These are phyloP conservation scores for Crepidodera aurea DNA, from an alignment of 2,888 invertebrate genomes.

Conservation along the genomic window DNA sequence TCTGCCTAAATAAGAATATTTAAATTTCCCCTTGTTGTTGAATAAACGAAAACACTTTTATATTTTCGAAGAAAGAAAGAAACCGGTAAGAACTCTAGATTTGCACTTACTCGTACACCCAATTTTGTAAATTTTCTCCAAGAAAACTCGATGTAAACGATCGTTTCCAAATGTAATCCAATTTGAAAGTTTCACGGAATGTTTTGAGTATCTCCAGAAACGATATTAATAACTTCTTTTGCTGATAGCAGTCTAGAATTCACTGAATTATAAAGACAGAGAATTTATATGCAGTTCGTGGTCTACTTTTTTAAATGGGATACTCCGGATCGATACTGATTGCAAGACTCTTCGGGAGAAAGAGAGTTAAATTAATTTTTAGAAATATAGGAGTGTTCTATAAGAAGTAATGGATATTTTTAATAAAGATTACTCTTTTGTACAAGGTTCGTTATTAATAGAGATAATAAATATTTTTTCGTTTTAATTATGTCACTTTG, in stretches of 20 bases:
- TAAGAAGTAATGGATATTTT: too few relatives aligned
- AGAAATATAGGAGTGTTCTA: too few relatives aligned
- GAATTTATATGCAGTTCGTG: neutral
- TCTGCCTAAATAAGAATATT: too few relatives aligned
- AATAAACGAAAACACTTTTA: too few relatives aligned
- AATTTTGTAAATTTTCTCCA: neutral
- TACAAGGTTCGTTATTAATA: too few relatives aligned
- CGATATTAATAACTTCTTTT: constrained; percentile 1
- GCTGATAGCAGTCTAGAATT: neutral
- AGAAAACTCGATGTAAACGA: neutral
- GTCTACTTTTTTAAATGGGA: neutral
- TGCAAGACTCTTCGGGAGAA: neutral
- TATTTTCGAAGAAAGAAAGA: too few relatives aligned
- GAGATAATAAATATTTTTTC: too few relatives aligned
- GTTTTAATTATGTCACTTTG: too few relatives aligned
- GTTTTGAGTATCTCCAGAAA: neutral
- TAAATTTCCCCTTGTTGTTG: too few relatives aligned
- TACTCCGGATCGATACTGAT: neutral
- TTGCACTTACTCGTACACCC: too few relatives aligned
- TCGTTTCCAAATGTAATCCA: neutral
- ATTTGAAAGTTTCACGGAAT: neutral
- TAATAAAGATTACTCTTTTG: too few relatives aligned
- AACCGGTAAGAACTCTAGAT: too few relatives aligned
- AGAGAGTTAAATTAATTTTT: neutral
- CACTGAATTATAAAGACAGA: neutral